Evolutionary conservation across 2,113 vertebrate species (phyloP).

Genomic region (Acrocephalus kingi): DNA sequence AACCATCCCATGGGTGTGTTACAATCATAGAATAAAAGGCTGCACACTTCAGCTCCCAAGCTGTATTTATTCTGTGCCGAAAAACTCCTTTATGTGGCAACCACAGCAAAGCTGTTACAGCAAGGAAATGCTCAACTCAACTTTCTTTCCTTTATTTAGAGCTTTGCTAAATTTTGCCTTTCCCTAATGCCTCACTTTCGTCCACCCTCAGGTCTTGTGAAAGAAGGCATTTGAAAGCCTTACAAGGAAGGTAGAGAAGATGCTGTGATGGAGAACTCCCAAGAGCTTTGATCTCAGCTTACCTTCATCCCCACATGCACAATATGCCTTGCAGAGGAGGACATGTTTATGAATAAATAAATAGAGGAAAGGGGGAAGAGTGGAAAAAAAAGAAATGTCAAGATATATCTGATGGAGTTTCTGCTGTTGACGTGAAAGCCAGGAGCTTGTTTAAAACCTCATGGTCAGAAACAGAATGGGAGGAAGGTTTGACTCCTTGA

Average conservation of each 20-base stretch:
- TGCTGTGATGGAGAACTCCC: not conserved
- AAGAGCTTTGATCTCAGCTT: slow-evolving; percentile 46
- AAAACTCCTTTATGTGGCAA: not conserved
- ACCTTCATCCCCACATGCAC: slow-evolving; percentile 27
- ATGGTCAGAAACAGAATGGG: not conserved
- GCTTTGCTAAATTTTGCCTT: not conserved
- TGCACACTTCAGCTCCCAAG: not conserved
- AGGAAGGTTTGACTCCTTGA: not conserved
- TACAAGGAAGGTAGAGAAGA: not conserved
- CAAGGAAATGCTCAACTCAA: not conserved
- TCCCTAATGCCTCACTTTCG: not conserved
- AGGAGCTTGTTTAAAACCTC: slow-evolving; percentile 40
- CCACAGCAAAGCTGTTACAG: not conserved
- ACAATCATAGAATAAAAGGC: not conserved
- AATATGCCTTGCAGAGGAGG: slow-evolving; percentile 49
- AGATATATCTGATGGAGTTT: slow-evolving; percentile 15
- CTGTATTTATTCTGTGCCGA: not conserved
- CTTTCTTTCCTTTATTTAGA: not conserved
- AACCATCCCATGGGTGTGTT: not conserved
- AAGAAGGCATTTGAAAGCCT: not conserved
- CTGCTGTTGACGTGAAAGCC: slow-evolving; percentile 19
- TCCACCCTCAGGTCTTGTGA: not conserved
- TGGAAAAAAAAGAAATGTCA: not conserved
- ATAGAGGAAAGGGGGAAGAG: not conserved
- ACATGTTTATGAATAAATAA: slow-evolving; percentile 59